Base-by-base conservation (phyloP, 2,797 vertebrate genomes). In the Intellagama lesueurii region DNA sequence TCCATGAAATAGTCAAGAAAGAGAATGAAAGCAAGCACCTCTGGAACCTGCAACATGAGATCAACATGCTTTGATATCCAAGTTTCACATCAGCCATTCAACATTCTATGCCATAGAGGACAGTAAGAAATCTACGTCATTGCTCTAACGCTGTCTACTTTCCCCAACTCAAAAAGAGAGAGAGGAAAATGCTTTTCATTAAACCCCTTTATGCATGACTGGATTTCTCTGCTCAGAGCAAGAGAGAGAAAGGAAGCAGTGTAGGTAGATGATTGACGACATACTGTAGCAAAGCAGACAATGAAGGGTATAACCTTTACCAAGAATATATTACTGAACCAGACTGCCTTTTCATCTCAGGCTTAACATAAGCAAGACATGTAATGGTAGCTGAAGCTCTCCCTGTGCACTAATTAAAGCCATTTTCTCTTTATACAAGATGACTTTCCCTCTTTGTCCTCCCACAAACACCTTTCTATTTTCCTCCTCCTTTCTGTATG, bases 371-470 rank as follows among this genome's bases (percentile, higher is more conserved):
- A 85, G 87, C 0, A 64, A 90, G 2, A 49, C 9, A 49, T 0
- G 3, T 1, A 89, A 78, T 11, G 72, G 7, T 14, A 16, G 52
- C 32, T n/a, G 32, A 64, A 56, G 70, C 88, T 81, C 78, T 56
- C 19, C 5, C 16, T 64, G 19, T 17, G 60, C 60, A 22, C 60
- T 40, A 76, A 88, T 83, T n/a, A 83, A 64, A 26, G 9, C 24
- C 86, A 83, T 11, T 52, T 85, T 90, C 75, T 79, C 32, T 72
- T 64, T 85, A 26, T 85, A 88, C 9, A 84, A 68, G 83, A 87
- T 89, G 89, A 83, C 35, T 75, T 0, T 24, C 1, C n/a, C 77
- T 35, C 89, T 49, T 90, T 94, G 80, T 86, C 70, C 35, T 89
- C 79, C 49, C 79, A 89, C 64, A 87, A 30, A 49, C 35, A 87